A percentile compares a stretch with the other conserved stretches of the same genome.
Conservation (phyloP, 1,140 invertebrate genomes). For the Diachasma alloeum region DNA sequence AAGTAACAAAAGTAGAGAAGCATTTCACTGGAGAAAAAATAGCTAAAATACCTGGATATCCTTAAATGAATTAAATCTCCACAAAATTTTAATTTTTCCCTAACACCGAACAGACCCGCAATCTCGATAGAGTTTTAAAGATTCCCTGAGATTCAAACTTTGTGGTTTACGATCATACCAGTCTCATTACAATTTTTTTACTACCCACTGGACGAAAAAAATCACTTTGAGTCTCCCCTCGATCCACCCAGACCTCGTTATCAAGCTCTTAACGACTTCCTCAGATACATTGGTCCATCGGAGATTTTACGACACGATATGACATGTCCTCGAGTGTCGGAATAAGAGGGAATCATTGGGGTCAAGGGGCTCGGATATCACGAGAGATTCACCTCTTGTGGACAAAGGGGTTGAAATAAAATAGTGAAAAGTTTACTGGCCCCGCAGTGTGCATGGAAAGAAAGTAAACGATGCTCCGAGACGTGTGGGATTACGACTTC, state of each 20-base stretch:
- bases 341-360: neutral
- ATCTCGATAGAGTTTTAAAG: too few relatives aligned
- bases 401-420: conserved; percentile 1
- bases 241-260: neutral
- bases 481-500: conserved; percentile 39
- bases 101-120: too few relatives aligned
- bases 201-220: neutral
- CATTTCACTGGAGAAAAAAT: too few relatives aligned
- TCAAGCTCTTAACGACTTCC: neutral
- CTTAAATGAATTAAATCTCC: too few relatives aligned
- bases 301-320: conserved; percentile 1
- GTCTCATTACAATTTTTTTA: neutral
- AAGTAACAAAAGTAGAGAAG: too few relatives aligned
- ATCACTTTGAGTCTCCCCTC: neutral
- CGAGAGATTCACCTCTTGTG: neutral
- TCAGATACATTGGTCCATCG: neutral
- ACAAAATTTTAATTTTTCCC: too few relatives aligned
- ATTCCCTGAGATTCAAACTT: too few relatives aligned
- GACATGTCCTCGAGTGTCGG: neutral
- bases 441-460: conserved; percentile 19
- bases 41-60: too few relatives aligned
- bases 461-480: conserved; percentile 27
- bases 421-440: neutral
- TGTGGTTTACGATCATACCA: too few relatives aligned
- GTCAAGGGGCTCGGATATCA: neutral